Base-by-base conservation (phyloP, 2,797 vertebrate species). In the Diglossa cyanea region DNA sequence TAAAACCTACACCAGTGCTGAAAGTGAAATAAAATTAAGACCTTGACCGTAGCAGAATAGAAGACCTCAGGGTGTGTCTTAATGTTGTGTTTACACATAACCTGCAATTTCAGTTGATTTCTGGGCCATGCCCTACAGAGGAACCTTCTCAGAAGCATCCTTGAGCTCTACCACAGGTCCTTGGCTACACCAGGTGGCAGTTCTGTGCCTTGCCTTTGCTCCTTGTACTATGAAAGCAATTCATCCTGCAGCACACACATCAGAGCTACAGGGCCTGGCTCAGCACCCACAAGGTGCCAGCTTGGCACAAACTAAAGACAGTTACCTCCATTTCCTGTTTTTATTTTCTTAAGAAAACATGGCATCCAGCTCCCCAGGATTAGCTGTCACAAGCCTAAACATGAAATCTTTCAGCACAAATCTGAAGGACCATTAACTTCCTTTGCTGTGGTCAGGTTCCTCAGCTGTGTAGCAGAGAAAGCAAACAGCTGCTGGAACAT, bases 201-300 rank as follows among this genome's bases (percentile, higher is more conserved):
- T 44, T 81, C 77, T 78, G 81, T 51, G 44, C 47, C 47, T 60
- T 30, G 18, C 48, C 54, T 66, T 61, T 61, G 39, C 42, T 65
- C 4, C 45, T 15, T 28, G 37, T 14, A 2, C 30, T 21, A 11
- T 0, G 0, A 13, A 61, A 66, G 35, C 47, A 77, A 42, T 15
- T 82, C 17, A 21, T 40, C 76, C 54, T 33, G 16, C 13, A 74
- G 54, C 7, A 10, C 1, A 21, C 17, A 45, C 30, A 19, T 4
- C n/a, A 63, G 47, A 57, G 61, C 13, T 28, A 18, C 40, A 21
- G 40, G 30, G 51, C n/a, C 30, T 51, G 55, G 30, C 10, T 61
- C 62, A 57, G 68, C 57, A 77, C 2, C 0, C 31, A 55, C 39
- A 48, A 53, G 54, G 37, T 3, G 66, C n/a, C 58, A 73, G 66